These are phyloP conservation scores for Pardosa pseudoannulata DNA, from an alignment of 2,888 invertebrate species.

Conservation along the genomic window DNA sequence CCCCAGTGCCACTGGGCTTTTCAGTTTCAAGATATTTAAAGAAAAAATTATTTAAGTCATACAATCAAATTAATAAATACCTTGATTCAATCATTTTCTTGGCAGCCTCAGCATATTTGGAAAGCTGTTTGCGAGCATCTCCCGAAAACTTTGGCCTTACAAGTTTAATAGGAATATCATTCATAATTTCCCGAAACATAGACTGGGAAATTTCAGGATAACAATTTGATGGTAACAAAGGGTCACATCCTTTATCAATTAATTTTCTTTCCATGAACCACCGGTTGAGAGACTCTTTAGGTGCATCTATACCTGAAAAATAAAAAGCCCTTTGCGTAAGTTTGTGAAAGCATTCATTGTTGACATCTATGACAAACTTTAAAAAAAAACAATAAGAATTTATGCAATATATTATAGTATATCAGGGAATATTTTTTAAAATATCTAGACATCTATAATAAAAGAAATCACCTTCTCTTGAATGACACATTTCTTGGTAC, in stretches of 20 bases:
- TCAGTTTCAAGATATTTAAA: too few species aligned
- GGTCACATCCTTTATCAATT: conserved; percentile 91
- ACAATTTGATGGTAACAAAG: conserved; percentile 93
- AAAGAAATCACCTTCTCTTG: conserved; percentile 84
- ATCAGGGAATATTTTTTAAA: not conserved
- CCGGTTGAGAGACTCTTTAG: conserved; percentile 94
- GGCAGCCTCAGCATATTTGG: conserved; percentile 95
- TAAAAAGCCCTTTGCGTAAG: too few species aligned
- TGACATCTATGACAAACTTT: too few species aligned
- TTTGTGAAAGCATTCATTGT: too few species aligned
- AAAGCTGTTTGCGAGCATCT: conserved; percentile 95
- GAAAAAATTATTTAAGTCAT: not conserved
- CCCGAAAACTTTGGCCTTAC: conserved; percentile 96
- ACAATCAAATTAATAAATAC: conserved; percentile 77
- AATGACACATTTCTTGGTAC: conserved; percentile 95
- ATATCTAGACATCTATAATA: conserved; percentile 42
- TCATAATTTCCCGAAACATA: conserved; percentile 98
- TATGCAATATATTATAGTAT: too few species aligned
- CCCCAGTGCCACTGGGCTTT: too few species aligned
- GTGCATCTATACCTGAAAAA: conserved; percentile 87
- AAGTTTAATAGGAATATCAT: conserved; percentile 96
- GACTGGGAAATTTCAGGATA: conserved; percentile 93
- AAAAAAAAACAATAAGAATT: too few species aligned
- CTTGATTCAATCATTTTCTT: conserved; percentile 96
- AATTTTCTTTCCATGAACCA: conserved; percentile 98